Evolutionary conservation across 2,888 invertebrate genomes (phyloP), one percentile per base, ranked within the genome.

Genomic region (Pterostichus niger): DNA sequence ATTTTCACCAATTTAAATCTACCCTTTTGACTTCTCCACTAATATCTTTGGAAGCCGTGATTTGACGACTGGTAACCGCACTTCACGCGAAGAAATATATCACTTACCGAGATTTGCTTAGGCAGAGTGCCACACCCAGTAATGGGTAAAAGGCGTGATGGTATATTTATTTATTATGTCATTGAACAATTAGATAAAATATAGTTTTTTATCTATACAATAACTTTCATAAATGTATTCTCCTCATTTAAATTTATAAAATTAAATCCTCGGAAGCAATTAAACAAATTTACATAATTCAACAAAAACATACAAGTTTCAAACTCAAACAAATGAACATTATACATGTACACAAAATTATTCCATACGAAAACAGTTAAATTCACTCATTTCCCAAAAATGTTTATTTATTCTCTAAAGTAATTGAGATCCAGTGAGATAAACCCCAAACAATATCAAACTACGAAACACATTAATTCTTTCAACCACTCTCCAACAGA

Each of bases 261-360:
- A 64, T 64, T 6, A 33, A 64, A 6, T 24, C 31, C 13, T 35
- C 64, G 1, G 35, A 64, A 64, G 24, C 31, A 31, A 59, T 24
- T 17, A 59, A 59, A 59, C 59, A 11, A 59, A 59, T 64, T 35
- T 64, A 33, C 64, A 64, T 64, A 64, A 64, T 64, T 64, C 64
- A 64, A 64, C 64, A 64, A 35, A 49, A 64, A 64, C 64, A 61
- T 61, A 64, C 35, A 59, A 64, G 35, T 64, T 64, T 64, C 6
- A 40, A 64, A 64, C 13, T 11, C 59, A 59, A 59, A 59, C 59
- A 59, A 33, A 31, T 31, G 13, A 35, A 64, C 31, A 64, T 64
- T 35, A 64, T 31, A 61, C 61, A 24, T 4, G 61, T 4, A 35
- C 3, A 24, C 24, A 24, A 0, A 64, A 64, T 64, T 64, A 64